Base-by-base conservation (phyloP, 92 coral and sea anemone species). In the Epizoanthus rinbou region DNA sequence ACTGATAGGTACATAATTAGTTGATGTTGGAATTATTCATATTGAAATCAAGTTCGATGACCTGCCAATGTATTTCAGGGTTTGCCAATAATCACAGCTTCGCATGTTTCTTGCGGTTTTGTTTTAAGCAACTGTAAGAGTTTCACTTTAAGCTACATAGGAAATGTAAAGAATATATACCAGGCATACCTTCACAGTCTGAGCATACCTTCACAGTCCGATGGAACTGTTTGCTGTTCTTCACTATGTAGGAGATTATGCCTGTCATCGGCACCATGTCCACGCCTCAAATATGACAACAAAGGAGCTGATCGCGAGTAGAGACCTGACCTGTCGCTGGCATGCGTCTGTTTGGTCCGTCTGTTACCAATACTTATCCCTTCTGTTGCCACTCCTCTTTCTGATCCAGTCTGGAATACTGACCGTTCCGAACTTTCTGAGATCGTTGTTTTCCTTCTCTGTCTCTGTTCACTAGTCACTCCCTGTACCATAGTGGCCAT, bases 381-480 rank as follows among this genome's bases (percentile, higher is more conserved):
- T 22, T 59, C 64, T 41, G 81, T 39, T 37, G 56, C 19, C 33
- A 50, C 19, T 11, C 67, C 81, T 75, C 64, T 64, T 7, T 43
- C 60, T 21, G 66, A 57, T 7, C 21, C 43, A 11, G 28, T 18
- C 19, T 47, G 25, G 21, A 74, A 47, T 19, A 22, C 41, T 60
- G 15, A 50, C 56, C 24, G 72, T n/a, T 21, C 82, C 11, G 57
- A 14, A 22, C 21, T 39, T 4, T 78, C 71, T 63, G 72, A 78
- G 1, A 21, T 9, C 14, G 81, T 41, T 14, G 93, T 58, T 57
- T 50, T 72, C 50, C 90, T 86, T 65, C 93, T 82, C 37, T 62
- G 62, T 66, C 87, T 84, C 75, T 93, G 98, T 50, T 93, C 98
- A 69, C 94, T 93, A 17, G 87, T 82, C 66, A 93, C 90, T 78